Evolutionary conservation across 2,797 vertebrate genomes (phyloP).

Genomic region (Anomalospiza imberbis): DNA sequence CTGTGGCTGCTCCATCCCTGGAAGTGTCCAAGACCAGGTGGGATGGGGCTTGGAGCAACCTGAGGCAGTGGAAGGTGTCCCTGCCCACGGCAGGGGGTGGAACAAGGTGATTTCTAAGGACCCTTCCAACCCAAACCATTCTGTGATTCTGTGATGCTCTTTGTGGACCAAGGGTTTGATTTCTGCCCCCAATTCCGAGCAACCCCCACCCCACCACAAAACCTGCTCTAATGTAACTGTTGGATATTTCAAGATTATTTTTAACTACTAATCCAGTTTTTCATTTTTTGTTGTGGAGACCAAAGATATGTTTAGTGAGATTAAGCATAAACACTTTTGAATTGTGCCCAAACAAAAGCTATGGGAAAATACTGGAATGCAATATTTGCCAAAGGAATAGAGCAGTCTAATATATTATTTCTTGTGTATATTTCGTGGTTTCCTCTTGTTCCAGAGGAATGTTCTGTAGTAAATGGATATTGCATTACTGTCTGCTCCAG

Average conservation of each 20-base stretch:
- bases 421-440: background rate
- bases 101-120: background rate
- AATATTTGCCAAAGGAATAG: background rate
- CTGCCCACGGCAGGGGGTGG: background rate
- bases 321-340: background rate
- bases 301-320: background rate
- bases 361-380: background rate
- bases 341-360: background rate
- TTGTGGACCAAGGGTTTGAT: background rate
- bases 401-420: background rate
- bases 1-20: background rate
- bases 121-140: background rate
- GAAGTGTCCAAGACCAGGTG: accelerated
- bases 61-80: background rate
- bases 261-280: background rate
- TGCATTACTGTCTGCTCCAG: background rate
- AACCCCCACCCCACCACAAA: background rate
- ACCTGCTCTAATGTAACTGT: background rate
- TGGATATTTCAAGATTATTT: background rate
- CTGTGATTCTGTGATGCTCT: background rate
- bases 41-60: background rate
- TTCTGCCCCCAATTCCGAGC: accelerated
- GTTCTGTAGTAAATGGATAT: background rate
- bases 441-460: background rate
- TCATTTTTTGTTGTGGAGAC: background rate